Conservation (phyloP, 2,113 vertebrate species). For the Mobula birostris region DNA sequence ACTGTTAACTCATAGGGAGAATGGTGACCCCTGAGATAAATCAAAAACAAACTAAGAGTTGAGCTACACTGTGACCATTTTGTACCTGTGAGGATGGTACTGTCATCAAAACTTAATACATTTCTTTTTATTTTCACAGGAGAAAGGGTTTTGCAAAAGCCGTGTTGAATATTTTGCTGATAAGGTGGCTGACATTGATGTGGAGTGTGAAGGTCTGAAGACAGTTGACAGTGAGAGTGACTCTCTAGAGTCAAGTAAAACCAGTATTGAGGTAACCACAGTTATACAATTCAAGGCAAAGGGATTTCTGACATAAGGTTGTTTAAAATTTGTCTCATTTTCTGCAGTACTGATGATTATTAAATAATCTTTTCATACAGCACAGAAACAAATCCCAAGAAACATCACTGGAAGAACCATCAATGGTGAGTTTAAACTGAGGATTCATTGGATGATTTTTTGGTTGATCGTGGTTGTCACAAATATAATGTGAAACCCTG, state of each 20-base stretch:
- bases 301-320: neutral
- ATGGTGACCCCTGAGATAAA: no score
- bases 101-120: neutral
- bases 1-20: no score
- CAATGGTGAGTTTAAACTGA: neutral
- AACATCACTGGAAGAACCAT: neutral
- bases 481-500: neutral
- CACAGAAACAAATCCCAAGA: neutral
- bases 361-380: neutral
- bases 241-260: neutral
- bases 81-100: neutral
- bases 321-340: neutral
- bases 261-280: neutral
- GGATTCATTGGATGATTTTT: neutral
- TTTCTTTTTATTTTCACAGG: slow-evolving; percentile 14
- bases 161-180: slow-evolving; percentile 10
- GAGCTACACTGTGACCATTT: no score
- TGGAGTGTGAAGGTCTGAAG: slow-evolving; percentile 32
- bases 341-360: neutral
- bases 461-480: neutral
- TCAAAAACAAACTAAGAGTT: neutral
- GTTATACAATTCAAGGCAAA: neutral
- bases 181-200: neutral
- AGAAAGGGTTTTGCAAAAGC: slow-evolving; percentile 19
- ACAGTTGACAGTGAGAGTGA: neutral